Base-by-base conservation (phyloP, 2,113 vertebrate species). In the Copsychus sechellarum region DNA sequence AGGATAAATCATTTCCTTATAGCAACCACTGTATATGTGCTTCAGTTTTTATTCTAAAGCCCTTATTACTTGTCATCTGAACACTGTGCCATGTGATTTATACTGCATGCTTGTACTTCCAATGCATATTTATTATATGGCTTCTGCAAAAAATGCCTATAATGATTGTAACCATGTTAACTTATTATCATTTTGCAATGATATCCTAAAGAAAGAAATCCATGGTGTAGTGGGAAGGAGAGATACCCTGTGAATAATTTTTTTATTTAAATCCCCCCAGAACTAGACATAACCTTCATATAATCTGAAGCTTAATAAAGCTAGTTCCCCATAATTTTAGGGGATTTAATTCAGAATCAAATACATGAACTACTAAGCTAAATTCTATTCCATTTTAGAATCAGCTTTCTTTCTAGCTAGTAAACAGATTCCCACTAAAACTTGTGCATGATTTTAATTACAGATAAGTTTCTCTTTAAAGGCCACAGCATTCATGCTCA, bases 361-460 rank as follows among this genome's bases (percentile, higher is more conserved):
- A 81, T 61, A 28, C 72, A 31, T 50, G 73, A 77, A 77, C 65
- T 87, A 74, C 90, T 61, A 24, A 51, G 33, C 18, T 57, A 96
- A 95, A 94, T 95, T 97, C 96, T 96, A 87, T 98, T 98, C 88
- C 66, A 78, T 96, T 96, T 94, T 79, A 93, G 97, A 97, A 96
- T 97, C 98, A 97, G 91, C 95, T 97, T 98, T 93, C 95, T 97
- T 94, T 93, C 91, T 91, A 93, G 38, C 95, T 91, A 88, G 97
- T 97, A 98, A 98, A 98, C 97, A 98, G 97, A 93, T 95, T 97
- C 97, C 94, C 96, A 95, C 97, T 97, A 97, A 98, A 98, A 98
- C 97, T 98, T 97, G 97, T 97, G 98, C 98, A 98, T 99, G 99
- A 99, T 99, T 99, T 99, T 99, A 99, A 99, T 99, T 99, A 99